Evolutionary conservation across 1,140 invertebrate genomes (phyloP).

Genomic region (Brachionus calyciflorus): DNA sequence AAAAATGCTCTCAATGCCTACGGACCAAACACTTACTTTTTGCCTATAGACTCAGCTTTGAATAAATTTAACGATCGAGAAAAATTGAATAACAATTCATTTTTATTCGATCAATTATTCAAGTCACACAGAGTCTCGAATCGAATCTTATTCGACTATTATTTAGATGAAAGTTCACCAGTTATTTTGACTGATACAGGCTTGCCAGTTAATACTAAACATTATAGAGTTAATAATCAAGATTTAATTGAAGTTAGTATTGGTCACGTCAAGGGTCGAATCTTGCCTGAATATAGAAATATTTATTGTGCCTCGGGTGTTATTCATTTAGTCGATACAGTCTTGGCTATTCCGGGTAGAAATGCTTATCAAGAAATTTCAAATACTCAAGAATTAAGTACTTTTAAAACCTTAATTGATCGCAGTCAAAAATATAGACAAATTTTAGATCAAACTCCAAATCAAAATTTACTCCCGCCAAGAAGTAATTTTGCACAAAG

Average conservation of each 20-base stretch:
- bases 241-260: constrained; percentile 26
- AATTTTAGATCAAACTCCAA: constrained; percentile 15
- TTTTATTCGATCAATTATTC: constrained; percentile 25
- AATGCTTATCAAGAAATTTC: constrained; percentile 45
- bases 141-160: constrained; percentile 35
- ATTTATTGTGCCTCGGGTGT: constrained; percentile 40
- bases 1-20: constrained; percentile 29
- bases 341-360: background rate
- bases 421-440: constrained; percentile 24
- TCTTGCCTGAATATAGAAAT: constrained; percentile 35
- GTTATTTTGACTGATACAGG: constrained; percentile 18
- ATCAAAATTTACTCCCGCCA: background rate
- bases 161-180: background rate
- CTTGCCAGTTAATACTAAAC: background rate
- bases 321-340: constrained; percentile 41
- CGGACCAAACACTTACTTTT: constrained; percentile 39
- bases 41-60: constrained; percentile 3
- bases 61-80: constrained; percentile 24
- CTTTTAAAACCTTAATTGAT: constrained; percentile 16
- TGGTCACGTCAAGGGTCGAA: constrained; percentile 34
- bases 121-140: constrained; percentile 27
- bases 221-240: background rate
- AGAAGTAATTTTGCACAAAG: background rate
- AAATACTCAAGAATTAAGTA: constrained; percentile 8
- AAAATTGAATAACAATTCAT: constrained; percentile 16